Evolutionary conservation across 1,140 invertebrate species (phyloP).

Genomic region (Oscheius sp.): DNA sequence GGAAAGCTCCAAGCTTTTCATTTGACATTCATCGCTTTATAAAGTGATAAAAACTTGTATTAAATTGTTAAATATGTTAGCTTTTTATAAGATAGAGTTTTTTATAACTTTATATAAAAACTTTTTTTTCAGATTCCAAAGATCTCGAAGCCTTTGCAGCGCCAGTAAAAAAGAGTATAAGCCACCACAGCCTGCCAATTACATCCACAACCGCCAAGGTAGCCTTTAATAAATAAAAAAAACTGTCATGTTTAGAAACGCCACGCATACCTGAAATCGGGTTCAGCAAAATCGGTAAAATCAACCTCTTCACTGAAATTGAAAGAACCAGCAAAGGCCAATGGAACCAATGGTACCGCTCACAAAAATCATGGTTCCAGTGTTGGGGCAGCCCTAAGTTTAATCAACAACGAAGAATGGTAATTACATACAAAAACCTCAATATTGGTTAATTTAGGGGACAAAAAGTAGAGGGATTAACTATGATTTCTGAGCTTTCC

Average conservation of each 20-base stretch:
- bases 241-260: neutral
- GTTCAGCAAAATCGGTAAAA: neutral
- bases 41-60: neutral
- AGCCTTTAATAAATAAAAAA: neutral
- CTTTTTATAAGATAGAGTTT: neutral
- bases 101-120: neutral
- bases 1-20: too few species aligned
- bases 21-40: too few species aligned
- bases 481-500: conserved; percentile 34
- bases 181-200: conserved; percentile 31
- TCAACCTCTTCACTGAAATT: neutral
- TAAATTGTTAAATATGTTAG: neutral
- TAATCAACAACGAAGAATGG: conserved; percentile 28
- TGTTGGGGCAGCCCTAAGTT: neutral
- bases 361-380: neutral
- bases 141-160: neutral
- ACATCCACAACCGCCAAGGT: neutral
- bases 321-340: neutral
- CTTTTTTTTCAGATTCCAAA: neutral
- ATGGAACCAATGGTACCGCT: neutral
- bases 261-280: conserved; percentile 6
- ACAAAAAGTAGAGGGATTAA: conserved; percentile 33
- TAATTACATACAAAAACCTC: neutral
- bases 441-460: conserved; percentile 1
- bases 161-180: conserved; percentile 25